Percentiles rank a stretch among this genome's conserved stretches.
phyloP scores from a whole-genome alignment of 2,888 invertebrate species.

The Drosophila anomelani region DNA sequence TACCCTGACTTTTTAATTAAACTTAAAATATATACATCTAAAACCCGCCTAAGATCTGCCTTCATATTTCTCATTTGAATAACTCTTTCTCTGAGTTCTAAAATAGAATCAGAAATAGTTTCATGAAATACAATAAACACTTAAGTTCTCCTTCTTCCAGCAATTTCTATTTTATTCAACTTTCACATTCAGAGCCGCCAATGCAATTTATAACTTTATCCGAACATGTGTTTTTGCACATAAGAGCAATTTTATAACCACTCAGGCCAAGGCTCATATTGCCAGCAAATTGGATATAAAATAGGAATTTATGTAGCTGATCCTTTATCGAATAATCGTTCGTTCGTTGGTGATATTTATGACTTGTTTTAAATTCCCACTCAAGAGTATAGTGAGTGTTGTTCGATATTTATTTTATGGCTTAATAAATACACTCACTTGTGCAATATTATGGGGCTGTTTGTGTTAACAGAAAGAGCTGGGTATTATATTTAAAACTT shows the following conservation, averaged over 20 bases:
- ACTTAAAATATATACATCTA: background rate
- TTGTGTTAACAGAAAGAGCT: too few relatives aligned
- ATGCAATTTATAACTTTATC: constrained; percentile 12
- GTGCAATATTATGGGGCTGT: background rate
- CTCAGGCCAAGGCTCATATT: background rate
- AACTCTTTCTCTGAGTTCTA: background rate
- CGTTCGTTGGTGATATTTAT: constrained; percentile 4
- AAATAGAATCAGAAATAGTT: constrained; percentile 5
- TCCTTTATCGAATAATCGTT: constrained; percentile 4
- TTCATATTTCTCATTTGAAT: background rate
- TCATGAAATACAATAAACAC: background rate
- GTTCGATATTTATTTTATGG: constrained; percentile 1
- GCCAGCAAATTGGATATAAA: constrained; percentile 13
- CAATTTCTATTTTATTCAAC: constrained; percentile 4
- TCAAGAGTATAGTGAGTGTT: background rate
- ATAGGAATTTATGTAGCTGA: constrained; percentile 6
- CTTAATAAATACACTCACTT: background rate
- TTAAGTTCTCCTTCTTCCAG: background rate
- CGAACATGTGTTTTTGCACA: constrained; percentile 6
- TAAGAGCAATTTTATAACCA: constrained; percentile 5
- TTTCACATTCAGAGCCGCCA: background rate
- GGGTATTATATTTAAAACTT: background rate
- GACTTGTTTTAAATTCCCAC: constrained; percentile 1
- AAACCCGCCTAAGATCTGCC: background rate
- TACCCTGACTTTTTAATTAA: background rate